Evolutionary conservation across 2,888 invertebrate genomes (phyloP).

Genomic region (Lacanobia oleracea): DNA sequence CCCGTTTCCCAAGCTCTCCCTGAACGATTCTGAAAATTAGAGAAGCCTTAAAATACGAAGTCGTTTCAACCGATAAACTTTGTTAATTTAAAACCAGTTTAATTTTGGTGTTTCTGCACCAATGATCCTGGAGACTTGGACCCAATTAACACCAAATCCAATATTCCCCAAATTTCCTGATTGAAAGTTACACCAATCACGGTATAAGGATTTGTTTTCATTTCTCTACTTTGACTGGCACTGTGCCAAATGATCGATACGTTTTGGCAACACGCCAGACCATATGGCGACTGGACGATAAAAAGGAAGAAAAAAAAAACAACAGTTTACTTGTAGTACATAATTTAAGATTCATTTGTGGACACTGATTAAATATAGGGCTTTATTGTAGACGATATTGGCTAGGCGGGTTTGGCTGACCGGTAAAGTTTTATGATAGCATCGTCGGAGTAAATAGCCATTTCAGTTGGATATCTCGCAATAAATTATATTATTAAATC

Average conservation of each 20-base stretch:
- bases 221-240: constrained; percentile 83
- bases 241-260: constrained; percentile 85
- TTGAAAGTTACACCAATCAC: constrained; percentile 62
- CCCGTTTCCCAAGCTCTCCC: neutral
- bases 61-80: constrained; percentile 18
- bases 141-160: constrained; percentile 44
- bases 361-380: constrained; percentile 60
- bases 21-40: constrained; percentile 17
- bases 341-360: constrained; percentile 70
- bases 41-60: neutral
- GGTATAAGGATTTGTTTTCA: constrained; percentile 77
- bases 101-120: constrained; percentile 7
- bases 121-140: constrained; percentile 23
- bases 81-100: constrained; percentile 18
- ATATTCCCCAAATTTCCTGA: constrained; percentile 54
- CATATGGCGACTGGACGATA: constrained; percentile 77
- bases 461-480: neutral
- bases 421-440: constrained; percentile 11
- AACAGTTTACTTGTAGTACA: constrained; percentile 70
- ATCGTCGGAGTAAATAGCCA: neutral
- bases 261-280: constrained; percentile 81
- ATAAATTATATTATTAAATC: constrained; percentile 5
- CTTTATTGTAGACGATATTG: constrained; percentile 26
- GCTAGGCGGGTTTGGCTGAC: neutral
- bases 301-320: constrained; percentile 69